Conservation (phyloP, 2,113 vertebrate genomes). For the Onychorhynchus coronatus region DNA sequence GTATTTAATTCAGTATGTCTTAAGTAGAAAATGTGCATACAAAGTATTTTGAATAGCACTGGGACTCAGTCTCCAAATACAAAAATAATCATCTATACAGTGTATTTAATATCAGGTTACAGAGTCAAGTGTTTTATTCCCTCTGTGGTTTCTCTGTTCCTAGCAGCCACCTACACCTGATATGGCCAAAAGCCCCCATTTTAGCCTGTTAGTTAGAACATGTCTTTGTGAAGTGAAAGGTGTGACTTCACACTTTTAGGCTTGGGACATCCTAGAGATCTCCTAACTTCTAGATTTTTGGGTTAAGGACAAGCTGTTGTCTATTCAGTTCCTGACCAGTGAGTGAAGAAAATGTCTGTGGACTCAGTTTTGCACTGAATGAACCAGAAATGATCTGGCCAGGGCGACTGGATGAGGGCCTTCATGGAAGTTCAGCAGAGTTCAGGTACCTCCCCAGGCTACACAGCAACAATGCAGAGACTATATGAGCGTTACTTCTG, state of each 20-base stretch:
- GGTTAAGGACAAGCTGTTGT: neutral
- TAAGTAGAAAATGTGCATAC: neutral
- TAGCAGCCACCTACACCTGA: neutral
- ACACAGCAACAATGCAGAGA: neutral
- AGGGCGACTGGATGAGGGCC: neutral
- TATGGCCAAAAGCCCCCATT: neutral
- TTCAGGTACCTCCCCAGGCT: neutral
- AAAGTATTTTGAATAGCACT: neutral
- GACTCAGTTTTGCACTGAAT: neutral
- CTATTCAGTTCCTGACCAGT: neutral
- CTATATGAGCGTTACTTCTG: neutral
- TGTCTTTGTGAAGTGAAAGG: neutral
- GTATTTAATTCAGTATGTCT: neutral
- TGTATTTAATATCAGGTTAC: neutral
- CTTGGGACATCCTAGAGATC: fast-evolving
- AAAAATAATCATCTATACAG: neutral
- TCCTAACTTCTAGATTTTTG: neutral
- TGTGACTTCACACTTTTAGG: neutral
- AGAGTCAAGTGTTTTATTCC: neutral
- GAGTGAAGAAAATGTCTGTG: neutral
- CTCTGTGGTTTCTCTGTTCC: neutral
- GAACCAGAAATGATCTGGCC: neutral
- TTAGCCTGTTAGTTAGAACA: neutral
- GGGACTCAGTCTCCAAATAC: neutral
- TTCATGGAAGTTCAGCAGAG: neutral